Conservation (phyloP, 37 sponge, comb jelly and placozoan genomes). For the Bolinopsis microptera region DNA sequence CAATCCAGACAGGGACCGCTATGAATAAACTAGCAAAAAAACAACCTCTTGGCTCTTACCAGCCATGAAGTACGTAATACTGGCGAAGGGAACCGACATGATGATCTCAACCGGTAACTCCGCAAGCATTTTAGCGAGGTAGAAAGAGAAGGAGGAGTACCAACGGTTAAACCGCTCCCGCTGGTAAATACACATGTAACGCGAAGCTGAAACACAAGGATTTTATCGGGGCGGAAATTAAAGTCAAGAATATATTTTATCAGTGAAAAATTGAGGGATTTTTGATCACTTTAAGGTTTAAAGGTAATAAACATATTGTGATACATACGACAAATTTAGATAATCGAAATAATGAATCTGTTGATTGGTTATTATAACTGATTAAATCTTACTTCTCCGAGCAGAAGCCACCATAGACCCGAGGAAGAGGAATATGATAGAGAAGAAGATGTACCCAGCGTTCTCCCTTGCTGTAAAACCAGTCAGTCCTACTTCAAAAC, state of each 20-base stretch:
- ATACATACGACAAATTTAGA: no score
- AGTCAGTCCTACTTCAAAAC: constrained; percentile 41
- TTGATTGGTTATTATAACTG: no score
- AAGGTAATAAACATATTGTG: not conserved
- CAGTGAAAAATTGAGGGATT: no score
- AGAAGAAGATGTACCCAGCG: constrained; percentile 61
- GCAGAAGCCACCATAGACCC: constrained; percentile 54
- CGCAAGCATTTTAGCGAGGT: constrained; percentile 66
- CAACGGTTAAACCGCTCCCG: constrained; percentile 62
- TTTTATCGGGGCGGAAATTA: no score
- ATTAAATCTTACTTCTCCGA: constrained; percentile 16
- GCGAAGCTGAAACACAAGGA: constrained; percentile 20
- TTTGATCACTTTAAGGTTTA: no score
- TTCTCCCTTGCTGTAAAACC: constrained; percentile 48
- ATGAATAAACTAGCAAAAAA: no score
- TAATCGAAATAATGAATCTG: no score
- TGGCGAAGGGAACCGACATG: constrained; percentile 60
- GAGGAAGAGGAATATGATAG: constrained; percentile 55
- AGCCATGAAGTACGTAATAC: constrained; percentile 62
- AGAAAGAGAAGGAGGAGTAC: constrained; percentile 56
- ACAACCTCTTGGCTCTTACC: no score
- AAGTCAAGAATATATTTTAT: not conserved
- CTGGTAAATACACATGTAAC: constrained; percentile 66
- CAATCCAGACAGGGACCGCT: no score
- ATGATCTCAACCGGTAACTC: constrained; percentile 57